phyloP scores from a whole-genome alignment of 2,888 invertebrate species.

The Microctonus aethiopoides region DNA sequence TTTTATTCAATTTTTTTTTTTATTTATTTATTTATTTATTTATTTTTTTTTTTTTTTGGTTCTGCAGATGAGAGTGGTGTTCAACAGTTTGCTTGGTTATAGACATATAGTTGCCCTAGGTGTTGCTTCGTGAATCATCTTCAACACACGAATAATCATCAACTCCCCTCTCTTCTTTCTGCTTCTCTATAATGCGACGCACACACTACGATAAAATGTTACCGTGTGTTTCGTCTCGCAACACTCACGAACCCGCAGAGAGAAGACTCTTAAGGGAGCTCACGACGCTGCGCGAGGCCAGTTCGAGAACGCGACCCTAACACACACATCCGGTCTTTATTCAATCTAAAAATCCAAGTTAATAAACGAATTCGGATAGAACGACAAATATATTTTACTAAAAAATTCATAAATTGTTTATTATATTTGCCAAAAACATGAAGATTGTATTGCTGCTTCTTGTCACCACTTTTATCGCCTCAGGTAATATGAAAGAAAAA shows the following conservation, averaged over 20 bases:
- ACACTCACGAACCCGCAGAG: conserved; percentile 45
- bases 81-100: neutral
- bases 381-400: conserved; percentile 40
- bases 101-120: conserved; percentile 29
- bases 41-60: no score
- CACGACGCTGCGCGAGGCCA: conserved; percentile 64
- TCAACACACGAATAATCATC: conserved; percentile 47
- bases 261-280: conserved; percentile 65
- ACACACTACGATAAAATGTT: neutral
- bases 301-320: conserved; percentile 66
- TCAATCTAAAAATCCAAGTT: neutral
- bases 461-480: conserved; percentile 69
- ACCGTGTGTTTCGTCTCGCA: conserved; percentile 47
- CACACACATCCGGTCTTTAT: conserved; percentile 60
- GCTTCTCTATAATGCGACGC: neutral
- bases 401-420: conserved; percentile 1
- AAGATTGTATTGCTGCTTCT: conserved; percentile 71
- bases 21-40: neutral
- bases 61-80: neutral
- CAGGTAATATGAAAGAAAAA: conserved; percentile 65
- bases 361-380: conserved; percentile 17
- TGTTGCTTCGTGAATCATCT: conserved; percentile 60
- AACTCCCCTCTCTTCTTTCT: conserved; percentile 33
- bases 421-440: conserved; percentile 63
- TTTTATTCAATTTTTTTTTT: neutral